Conservation (phyloP, 2,113 vertebrate species). For the Vidua macroura region DNA sequence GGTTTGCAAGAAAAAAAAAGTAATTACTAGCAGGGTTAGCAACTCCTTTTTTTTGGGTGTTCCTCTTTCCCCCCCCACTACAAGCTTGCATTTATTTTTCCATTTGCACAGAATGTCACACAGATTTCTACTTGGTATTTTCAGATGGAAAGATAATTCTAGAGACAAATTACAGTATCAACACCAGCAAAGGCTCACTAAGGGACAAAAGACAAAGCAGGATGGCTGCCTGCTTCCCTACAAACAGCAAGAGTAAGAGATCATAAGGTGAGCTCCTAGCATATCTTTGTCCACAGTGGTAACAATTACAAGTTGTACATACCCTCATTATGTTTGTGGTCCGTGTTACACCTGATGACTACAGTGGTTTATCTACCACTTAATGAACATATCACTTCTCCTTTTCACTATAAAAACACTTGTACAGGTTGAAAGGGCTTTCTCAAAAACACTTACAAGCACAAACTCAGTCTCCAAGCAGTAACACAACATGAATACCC, state of each 20-base stretch:
- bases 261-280: neutral
- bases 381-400: neutral
- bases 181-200: neutral
- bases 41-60: neutral
- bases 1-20: neutral
- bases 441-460: neutral
- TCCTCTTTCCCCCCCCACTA: neutral
- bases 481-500: neutral
- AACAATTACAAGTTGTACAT: neutral
- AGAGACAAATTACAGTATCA: neutral
- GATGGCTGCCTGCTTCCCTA: neutral
- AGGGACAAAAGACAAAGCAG: neutral
- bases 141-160: neutral
- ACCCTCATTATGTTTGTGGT: neutral
- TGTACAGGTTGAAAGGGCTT: neutral
- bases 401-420: neutral
- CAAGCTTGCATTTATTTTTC: neutral
- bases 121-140: neutral
- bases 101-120: neutral
- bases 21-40: neutral
- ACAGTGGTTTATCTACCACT: neutral
- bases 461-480: neutral
- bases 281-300: neutral
- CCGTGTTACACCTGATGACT: neutral
- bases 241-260: neutral